These are phyloP conservation scores for Apamea epomidion DNA, from an alignment of 2,888 invertebrate genomes.

Conservation along the genomic window DNA sequence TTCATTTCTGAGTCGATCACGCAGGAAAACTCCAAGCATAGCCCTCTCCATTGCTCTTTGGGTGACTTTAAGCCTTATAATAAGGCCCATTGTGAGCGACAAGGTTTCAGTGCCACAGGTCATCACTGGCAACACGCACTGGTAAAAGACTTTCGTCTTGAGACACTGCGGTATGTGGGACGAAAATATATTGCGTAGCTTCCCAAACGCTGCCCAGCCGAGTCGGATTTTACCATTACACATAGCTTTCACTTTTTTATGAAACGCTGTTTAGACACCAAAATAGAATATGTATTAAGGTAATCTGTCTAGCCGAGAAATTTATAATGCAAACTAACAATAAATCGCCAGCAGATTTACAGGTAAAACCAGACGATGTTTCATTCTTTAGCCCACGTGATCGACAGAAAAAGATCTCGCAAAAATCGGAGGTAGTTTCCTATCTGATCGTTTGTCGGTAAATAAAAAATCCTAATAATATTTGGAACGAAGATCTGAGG, in stretches of 20 bases:
- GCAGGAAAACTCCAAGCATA: too few species aligned
- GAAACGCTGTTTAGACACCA: slow-evolving; percentile 9
- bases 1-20: too few species aligned
- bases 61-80: too few species aligned
- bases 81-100: too few species aligned
- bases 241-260: background rate
- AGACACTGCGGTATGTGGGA: too few species aligned
- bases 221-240: background rate
- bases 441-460: background rate
- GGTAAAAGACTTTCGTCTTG: too few species aligned
- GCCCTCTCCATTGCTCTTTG: too few species aligned
- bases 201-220: too few species aligned
- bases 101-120: too few species aligned
- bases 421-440: background rate
- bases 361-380: slow-evolving; percentile 21
- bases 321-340: slow-evolving; percentile 18
- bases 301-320: slow-evolving; percentile 17
- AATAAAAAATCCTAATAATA: background rate
- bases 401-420: background rate
- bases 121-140: too few species aligned
- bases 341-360: slow-evolving; percentile 24
- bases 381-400: background rate
- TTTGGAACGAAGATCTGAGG: background rate
- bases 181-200: too few species aligned
- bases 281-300: slow-evolving; percentile 18